Percentiles rank a stretch among this genome's conserved stretches.
Evolutionary conservation across 2,797 vertebrate genomes (phyloP).

Genomic region (Spea hammondii): DNA sequence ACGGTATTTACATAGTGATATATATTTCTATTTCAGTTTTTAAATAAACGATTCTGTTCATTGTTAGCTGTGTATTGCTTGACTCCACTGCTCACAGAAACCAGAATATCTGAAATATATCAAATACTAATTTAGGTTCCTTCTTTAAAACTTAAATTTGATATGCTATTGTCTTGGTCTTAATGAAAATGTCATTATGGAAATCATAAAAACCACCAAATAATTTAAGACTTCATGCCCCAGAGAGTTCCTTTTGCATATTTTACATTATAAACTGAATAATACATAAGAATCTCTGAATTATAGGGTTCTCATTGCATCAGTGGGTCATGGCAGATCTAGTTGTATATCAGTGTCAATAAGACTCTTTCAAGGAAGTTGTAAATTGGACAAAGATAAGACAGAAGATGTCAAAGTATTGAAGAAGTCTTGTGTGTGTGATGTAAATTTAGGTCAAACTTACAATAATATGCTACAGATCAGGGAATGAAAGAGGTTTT

Average conservation of each 20-base stretch:
- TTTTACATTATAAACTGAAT: conserved; percentile 8
- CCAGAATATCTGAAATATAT: too few relatives aligned
- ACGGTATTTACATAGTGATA: too few relatives aligned
- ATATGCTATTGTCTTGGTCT: not conserved
- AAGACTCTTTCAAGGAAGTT: conserved; percentile 4
- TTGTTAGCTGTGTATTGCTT: too few relatives aligned
- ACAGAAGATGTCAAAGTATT: conserved; percentile 12
- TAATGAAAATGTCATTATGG: not conserved
- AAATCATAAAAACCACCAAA: not conserved
- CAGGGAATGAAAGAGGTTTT: not conserved
- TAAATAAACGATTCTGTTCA: too few relatives aligned
- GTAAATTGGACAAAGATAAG: conserved; percentile 16
- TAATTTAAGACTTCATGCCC: not conserved
- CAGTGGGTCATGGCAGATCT: conserved; percentile 29
- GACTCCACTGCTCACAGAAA: too few relatives aligned
- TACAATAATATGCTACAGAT: not conserved
- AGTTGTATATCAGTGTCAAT: conserved; percentile 27
- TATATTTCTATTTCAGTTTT: too few relatives aligned
- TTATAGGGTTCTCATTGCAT: conserved; percentile 13
- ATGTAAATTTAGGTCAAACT: not conserved
- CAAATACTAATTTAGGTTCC: not conserved
- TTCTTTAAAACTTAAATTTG: not conserved
- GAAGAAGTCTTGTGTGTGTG: conserved; percentile 1
- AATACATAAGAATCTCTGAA: conserved; percentile 19
- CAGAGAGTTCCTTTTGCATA: not conserved